These are phyloP conservation scores for Helobdella robusta DNA, from an alignment of 2,888 invertebrate species.

Conservation along the genomic window DNA sequence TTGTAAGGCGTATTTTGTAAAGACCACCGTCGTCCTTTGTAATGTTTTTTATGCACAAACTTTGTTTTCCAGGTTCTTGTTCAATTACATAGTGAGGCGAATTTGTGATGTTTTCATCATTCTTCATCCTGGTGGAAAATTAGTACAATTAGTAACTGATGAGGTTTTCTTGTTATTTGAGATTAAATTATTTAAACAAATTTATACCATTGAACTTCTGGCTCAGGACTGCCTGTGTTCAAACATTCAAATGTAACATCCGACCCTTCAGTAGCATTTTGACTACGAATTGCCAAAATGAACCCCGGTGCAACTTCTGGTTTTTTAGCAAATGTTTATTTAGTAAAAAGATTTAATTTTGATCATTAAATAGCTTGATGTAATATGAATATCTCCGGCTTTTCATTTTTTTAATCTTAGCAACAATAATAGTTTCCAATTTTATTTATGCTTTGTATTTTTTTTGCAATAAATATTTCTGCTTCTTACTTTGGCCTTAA, in stretches of 20 bases:
- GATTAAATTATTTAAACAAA: neutral
- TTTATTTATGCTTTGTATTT: no score
- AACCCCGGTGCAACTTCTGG: constrained; percentile 19
- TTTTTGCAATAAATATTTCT: no score
- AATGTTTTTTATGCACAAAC: neutral
- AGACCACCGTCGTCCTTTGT: neutral
- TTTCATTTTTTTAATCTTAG: no score
- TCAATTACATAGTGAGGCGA: neutral
- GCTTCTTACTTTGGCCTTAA: no score
- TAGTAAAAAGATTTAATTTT: no score
- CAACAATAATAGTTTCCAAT: no score
- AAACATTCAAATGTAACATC: constrained; percentile 15
- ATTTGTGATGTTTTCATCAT: neutral
- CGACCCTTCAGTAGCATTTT: neutral
- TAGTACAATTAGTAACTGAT: neutral
- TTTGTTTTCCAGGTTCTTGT: neutral
- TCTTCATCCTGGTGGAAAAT: constrained; percentile 11
- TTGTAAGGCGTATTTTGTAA: constrained; percentile 10
- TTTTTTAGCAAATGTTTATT: no score
- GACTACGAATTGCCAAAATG: constrained; percentile 10
- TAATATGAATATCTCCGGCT: no score
- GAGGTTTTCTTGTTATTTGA: neutral
- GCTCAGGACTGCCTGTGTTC: constrained; percentile 15
- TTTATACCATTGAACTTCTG: neutral
- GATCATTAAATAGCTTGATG: no score